These are phyloP conservation scores for Aricia agestis DNA, from an alignment of 1,140 invertebrate species.

Conservation along the genomic window DNA sequence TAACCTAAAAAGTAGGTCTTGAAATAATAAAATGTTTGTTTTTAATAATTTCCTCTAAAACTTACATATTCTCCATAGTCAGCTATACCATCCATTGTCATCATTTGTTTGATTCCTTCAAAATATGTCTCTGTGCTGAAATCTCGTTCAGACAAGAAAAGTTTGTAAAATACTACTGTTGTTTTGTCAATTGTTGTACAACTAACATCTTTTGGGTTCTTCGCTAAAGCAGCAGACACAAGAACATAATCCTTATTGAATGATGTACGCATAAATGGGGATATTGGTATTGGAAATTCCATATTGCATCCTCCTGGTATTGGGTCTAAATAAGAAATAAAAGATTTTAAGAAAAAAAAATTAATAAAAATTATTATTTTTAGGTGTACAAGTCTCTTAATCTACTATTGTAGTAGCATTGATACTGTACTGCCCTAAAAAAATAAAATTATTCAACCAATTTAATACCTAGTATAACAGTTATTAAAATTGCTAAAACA, in stretches of 20 bases:
- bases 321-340: slow-evolving; percentile 77
- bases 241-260: slow-evolving; percentile 74
- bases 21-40: no score
- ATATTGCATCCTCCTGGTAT: slow-evolving; percentile 88
- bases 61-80: slow-evolving; percentile 78
- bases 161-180: slow-evolving; percentile 79
- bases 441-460: no score
- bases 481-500: no score
- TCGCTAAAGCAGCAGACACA: slow-evolving; percentile 79
- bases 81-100: slow-evolving; percentile 77
- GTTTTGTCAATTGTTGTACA: slow-evolving; percentile 51
- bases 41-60: slow-evolving; percentile 7
- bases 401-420: no score
- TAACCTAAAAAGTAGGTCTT: no score
- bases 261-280: slow-evolving; percentile 79
- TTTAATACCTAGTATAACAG: no score
- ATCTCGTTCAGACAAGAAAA: slow-evolving; percentile 79
- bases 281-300: slow-evolving; percentile 79
- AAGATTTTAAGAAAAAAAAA: slow-evolving; percentile 13
- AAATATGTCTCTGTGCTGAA: slow-evolving; percentile 79
- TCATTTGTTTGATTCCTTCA: slow-evolving; percentile 78
- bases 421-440: no score
- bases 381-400: no score
- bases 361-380: neutral
- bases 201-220: slow-evolving; percentile 42